Conservation (phyloP, 53 echinoderm and acorn worm species). For the Temnopleurus reevesii region DNA sequence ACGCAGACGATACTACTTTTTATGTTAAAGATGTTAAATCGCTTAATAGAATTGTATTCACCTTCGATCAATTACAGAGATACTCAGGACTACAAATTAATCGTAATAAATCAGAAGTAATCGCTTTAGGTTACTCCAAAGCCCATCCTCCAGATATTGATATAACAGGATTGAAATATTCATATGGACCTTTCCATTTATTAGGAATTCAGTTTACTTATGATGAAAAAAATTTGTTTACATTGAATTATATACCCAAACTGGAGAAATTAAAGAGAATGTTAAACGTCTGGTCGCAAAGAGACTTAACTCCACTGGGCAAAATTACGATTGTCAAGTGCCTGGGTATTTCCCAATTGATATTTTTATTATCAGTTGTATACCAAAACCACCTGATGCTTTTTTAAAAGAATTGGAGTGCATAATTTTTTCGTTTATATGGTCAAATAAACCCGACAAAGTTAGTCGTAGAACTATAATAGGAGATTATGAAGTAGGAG, state of each 20-base stretch:
- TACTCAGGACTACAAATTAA: background rate
- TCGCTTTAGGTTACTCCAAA: background rate
- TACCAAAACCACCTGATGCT: too few relatives aligned
- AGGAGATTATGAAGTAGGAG: too few relatives aligned
- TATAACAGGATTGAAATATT: too few relatives aligned
- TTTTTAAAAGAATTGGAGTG: too few relatives aligned
- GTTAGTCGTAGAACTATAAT: too few relatives aligned
- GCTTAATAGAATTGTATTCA: background rate
- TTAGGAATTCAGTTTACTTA: background rate
- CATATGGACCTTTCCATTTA: background rate
- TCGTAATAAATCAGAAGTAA: background rate
- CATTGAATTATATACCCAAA: background rate
- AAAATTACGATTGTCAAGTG: too few relatives aligned
- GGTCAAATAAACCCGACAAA: too few relatives aligned
- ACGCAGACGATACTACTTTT: background rate
- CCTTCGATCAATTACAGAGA: background rate
- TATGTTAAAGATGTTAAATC: background rate
- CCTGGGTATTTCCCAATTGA: too few relatives aligned
- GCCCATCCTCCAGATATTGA: background rate
- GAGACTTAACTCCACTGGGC: background rate
- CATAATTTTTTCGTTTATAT: too few relatives aligned
- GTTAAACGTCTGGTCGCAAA: background rate
- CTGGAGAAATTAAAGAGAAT: background rate
- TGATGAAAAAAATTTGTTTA: too few relatives aligned
- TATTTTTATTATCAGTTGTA: too few relatives aligned